Evolutionary conservation across 1,140 invertebrate species (phyloP), one percentile per base, ranked within the genome.

Genomic region (Orchesella cincta): DNA sequence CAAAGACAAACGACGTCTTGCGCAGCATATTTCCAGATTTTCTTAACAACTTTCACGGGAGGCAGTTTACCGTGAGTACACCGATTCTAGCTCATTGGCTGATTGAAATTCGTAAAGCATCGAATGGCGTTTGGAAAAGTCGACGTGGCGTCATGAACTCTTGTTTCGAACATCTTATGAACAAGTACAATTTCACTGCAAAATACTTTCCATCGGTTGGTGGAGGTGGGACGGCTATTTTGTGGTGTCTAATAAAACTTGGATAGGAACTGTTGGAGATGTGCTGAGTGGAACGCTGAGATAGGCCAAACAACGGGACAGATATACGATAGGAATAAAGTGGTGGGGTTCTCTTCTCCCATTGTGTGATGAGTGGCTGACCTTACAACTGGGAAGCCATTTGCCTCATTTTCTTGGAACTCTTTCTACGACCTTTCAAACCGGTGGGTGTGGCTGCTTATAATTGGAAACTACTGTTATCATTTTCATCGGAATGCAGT

Each of bases 151-250:
- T 67, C 31, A 31, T 31, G 26, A 67, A 67, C 33, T 67, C 31
- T 29, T 26, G 26, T 31, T 31, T 67, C 12, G 28, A 18, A 18
- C 62, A 67, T n/a, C 1, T 67, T 31, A 67, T 67, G 62, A 31
- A n/a, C 3, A 76, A 75, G 35, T 76, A 75, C 31, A 81, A 81
- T 62, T 81, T 81, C 35, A 77, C 46, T 2, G 74, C 31, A 36
- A 57, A 23, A 16, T 51, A 70, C 29, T 81, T 81, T 34, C 77
- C 77, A 2, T 79, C 77, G 1, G 28, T 36, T 31, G 78, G 77
- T 33, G 77, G 77, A 8, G 77, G 77, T 5, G 79, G 79, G 0
- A 80, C 76, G 0, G 80, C 78, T n/a, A 75, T 3, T 5, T 34
- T 0, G 18, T 5, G 29, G 26, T 67, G 26, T 0, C 29, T 12